Conservation (phyloP, 2,888 invertebrate genomes). For the Eupelmus urozonus region DNA sequence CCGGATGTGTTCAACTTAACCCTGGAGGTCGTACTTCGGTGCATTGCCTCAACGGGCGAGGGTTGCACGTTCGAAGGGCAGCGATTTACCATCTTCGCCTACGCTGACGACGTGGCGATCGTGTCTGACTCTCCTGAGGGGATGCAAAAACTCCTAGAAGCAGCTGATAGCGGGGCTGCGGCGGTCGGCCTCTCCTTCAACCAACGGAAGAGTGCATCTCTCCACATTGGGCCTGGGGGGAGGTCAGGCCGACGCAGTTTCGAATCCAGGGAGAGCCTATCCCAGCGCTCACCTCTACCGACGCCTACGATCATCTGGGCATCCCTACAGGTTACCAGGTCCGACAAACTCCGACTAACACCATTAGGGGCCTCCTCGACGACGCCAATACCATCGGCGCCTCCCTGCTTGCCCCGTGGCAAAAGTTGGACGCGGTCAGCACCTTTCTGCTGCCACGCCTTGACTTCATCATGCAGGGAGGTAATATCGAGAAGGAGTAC, state of each 20-base stretch:
- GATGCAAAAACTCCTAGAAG: conserved; percentile 56
- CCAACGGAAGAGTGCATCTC: conserved; percentile 65
- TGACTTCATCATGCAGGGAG: conserved; percentile 67
- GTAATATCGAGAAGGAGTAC: conserved; percentile 61
- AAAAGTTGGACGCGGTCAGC: neutral
- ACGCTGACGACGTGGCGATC: too few species aligned
- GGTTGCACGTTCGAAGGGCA: conserved; percentile 51
- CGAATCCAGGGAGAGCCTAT: too few species aligned
- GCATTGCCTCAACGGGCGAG: conserved; percentile 13
- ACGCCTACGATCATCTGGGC: too few species aligned
- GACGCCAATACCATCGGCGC: too few species aligned
- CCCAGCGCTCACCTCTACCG: too few species aligned
- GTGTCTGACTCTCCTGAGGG: conserved; percentile 29
- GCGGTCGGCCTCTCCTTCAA: conserved; percentile 66
- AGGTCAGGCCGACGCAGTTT: neutral
- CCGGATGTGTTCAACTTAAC: conserved; percentile 71
- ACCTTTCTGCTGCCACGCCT: conserved; percentile 63
- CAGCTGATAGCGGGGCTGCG: conserved; percentile 47
- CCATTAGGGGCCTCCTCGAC: too few species aligned
- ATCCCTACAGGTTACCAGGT: too few species aligned
- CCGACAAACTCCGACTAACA: too few species aligned
- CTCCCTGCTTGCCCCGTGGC: too few species aligned
- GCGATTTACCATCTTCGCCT: neutral
- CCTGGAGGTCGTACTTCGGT: conserved; percentile 64
- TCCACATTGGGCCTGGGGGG: conserved; percentile 57